Evolutionary conservation across 2,888 invertebrate species (phyloP).

Genomic region (Ischnus inquisitorius): DNA sequence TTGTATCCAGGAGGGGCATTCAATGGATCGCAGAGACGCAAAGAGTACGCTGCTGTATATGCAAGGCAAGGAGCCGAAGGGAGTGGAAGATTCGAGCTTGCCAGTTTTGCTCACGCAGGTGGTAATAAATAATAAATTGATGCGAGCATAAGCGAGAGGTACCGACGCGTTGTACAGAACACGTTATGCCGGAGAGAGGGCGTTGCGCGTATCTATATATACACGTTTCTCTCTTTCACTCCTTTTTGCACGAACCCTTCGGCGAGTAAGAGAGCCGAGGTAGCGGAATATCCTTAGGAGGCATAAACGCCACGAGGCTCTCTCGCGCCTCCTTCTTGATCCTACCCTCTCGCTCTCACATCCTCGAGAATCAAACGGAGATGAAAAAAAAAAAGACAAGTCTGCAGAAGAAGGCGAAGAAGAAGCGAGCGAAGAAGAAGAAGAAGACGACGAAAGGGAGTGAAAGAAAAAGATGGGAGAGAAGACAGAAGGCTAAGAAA

Average conservation of each 20-base stretch:
- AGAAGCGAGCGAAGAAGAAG: constrained; percentile 54
- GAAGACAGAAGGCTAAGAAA: constrained; percentile 65
- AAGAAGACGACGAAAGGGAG: constrained; percentile 54
- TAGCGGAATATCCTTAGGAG: constrained; percentile 65
- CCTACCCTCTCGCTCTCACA: constrained; percentile 37
- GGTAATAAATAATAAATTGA: constrained; percentile 74
- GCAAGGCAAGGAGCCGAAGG: constrained; percentile 38
- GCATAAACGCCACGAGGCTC: constrained; percentile 67
- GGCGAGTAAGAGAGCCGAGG: constrained; percentile 57
- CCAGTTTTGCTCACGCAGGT: constrained; percentile 68
- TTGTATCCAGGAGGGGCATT: constrained; percentile 46
- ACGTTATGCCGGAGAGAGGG: constrained; percentile 63
- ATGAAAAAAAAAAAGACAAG: constrained; percentile 22
- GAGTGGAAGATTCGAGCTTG: constrained; percentile 61
- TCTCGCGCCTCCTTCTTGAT: constrained; percentile 63
- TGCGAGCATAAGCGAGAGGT: constrained; percentile 63
- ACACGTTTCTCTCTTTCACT: constrained; percentile 21
- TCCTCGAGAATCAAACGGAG: constrained; percentile 39
- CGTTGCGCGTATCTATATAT: constrained; percentile 45
- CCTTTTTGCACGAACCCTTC: constrained; percentile 18
- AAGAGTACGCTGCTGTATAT: constrained; percentile 33
- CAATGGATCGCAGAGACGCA: constrained; percentile 59
- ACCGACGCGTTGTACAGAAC: constrained; percentile 59
- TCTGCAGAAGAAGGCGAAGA: constrained; percentile 32
- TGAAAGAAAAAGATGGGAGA: constrained; percentile 60